Evolutionary conservation across 2,113 vertebrate genomes (phyloP), one percentile per base, ranked within the genome.

Genomic region (Ciconia maguari): DNA sequence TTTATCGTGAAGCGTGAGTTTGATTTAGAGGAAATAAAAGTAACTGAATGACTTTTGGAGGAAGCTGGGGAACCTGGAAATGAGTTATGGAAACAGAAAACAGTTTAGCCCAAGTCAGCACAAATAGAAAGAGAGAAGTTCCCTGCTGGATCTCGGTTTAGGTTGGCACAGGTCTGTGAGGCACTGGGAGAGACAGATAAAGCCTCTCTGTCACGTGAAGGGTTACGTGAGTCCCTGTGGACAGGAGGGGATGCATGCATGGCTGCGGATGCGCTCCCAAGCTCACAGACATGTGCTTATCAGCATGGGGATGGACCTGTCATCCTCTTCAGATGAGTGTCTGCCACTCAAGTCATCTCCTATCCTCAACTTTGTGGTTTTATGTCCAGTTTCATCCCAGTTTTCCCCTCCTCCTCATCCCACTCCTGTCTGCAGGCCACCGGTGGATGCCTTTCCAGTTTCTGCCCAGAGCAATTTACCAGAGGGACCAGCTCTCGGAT

Each of bases 11-110:
- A 87, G 82, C 2, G 1, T 7, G 18, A 61, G 22, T 29, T 68
- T 34, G 42, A 38, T 51, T 83, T 96, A 91, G 90, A 95, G 97
- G 95, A 98, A 98, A 96, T 61, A 96, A 95, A 96, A 97, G 89
- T 80, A 77, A 62, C 46, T 68, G 52, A 36, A 36, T 0, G 12
- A 38, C 36, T 42, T 81, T 76, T 13, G 10, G 92, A 54, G 91
- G 72, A 90, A 97, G 94, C 93, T 91, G 82, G 27, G 71, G 94
- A 94, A 93, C 66, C 58, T 75, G 81, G 74, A 70, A 68, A 68
- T 2, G 3, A 46, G n/a, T 21, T 52, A 90, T 96, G 93, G 96
- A 94, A 98, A 95, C 87, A 97, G 95, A 95, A 96, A 97, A 42
- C 22, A 19, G 30, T 57, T 89, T 51, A 70, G 74, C 46, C 49